phyloP scores from a whole-genome alignment of 2,888 invertebrate species.

The Pollenia angustigena region DNA sequence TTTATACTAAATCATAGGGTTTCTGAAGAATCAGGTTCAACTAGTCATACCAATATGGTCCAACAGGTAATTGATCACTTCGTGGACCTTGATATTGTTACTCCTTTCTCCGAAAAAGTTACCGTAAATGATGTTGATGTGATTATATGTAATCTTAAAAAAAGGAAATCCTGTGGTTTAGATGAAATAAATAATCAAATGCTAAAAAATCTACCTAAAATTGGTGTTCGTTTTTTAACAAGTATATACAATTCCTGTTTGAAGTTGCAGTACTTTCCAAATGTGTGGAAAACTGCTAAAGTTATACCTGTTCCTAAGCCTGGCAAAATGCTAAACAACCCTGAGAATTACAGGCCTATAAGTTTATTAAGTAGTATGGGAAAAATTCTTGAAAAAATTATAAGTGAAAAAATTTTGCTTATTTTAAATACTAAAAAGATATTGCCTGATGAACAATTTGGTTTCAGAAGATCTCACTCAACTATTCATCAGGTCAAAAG shows the following conservation, averaged over 20 bases:
- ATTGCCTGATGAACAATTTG: slow-evolving; percentile 29
- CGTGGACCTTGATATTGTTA: no score
- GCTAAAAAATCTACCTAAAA: background rate
- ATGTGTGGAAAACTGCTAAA: no score
- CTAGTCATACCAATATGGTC: no score
- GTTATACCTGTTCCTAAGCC: background rate
- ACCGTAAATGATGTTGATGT: no score
- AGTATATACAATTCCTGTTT: no score
- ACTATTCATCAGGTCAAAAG: slow-evolving; percentile 41
- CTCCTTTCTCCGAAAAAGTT: no score
- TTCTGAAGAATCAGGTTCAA: no score
- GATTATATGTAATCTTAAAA: no score
- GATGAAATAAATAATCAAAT: background rate
- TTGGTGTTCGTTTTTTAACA: background rate
- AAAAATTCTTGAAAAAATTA: background rate
- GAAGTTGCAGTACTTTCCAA: no score
- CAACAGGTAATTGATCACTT: no score
- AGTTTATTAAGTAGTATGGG: background rate
- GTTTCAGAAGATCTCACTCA: slow-evolving; percentile 18
- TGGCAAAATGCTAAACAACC: background rate
- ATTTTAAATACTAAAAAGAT: background rate
- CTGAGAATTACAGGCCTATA: background rate
- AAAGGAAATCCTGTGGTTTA: background rate
- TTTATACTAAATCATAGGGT: no score
- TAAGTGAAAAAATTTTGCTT: background rate